Conservation (phyloP, 2,888 invertebrate genomes). For the Leucozona laternaria region DNA sequence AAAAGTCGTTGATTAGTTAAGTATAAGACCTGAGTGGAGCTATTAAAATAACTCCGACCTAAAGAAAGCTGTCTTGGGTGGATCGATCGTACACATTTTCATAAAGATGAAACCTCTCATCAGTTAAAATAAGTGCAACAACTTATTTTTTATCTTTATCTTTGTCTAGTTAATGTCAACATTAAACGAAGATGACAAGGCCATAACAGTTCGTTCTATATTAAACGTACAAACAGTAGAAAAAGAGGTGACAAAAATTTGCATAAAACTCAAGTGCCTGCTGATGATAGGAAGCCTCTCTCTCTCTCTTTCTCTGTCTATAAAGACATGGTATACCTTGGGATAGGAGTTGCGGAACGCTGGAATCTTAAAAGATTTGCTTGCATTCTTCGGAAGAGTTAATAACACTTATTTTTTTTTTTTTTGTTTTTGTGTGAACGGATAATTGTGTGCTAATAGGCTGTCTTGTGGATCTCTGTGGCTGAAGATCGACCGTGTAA, state of each 20-base stretch:
- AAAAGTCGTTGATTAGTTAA: conserved; percentile 11
- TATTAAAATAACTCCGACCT: background rate
- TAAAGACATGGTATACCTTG: background rate
- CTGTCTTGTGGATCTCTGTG: conserved; percentile 20
- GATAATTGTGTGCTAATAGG: conserved; percentile 52
- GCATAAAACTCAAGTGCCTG: conserved; percentile 30
- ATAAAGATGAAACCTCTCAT: background rate
- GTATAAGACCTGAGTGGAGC: conserved; percentile 3
- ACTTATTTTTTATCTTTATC: conserved; percentile 25
- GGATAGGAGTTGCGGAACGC: background rate
- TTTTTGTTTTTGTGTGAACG: conserved; percentile 2
- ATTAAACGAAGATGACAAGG: conserved; percentile 38
- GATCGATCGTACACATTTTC: background rate
- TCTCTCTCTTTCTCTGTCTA: background rate
- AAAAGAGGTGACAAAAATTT: conserved; percentile 34
- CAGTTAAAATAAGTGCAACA: conserved; percentile 13
- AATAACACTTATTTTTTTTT: conserved; percentile 43
- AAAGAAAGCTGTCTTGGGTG: conserved; percentile 27
- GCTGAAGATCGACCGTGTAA: conserved; percentile 8
- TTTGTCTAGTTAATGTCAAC: conserved; percentile 44
- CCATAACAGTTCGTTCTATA: conserved; percentile 35
- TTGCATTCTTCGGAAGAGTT: conserved; percentile 49
- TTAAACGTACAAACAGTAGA: conserved; percentile 3
- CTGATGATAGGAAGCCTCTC: conserved; percentile 2
- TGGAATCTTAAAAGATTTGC: conserved; percentile 64